Base-by-base conservation (phyloP, 2,888 invertebrate genomes). In the Diarsia rubi region DNA sequence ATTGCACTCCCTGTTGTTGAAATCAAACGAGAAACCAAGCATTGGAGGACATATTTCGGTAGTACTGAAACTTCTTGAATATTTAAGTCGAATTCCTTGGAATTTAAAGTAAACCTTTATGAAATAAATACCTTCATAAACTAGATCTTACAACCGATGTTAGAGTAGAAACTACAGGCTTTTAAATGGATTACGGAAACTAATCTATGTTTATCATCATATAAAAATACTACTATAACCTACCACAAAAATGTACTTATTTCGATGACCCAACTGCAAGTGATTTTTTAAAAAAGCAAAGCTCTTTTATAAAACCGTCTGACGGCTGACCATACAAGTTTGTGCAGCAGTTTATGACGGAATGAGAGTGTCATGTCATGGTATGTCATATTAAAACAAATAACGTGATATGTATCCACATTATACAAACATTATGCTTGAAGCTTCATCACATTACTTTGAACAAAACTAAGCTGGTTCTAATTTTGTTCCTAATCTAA, bases 331-430 rank as follows among this genome's bases (percentile, higher is more conserved):
- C 12, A n/a, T 37, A 37, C 8, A 62, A 42, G 3, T n/a, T 42
- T 42, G 62, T 42, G 42, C 42, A 16, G 71, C 69, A 65, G 31
- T 73, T 62, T 24, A 69, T 70, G 19, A 62, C 31, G 60, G 45
- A 67, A 78, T 69, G 71, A 85, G 69, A 85, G 71, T 78, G 71
- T 74, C 52, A 78, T 88, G 87, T 83, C 81, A 88, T 87, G 88
- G 88, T 76, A 67, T 73, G 66, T 64, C 24, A 65, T 52, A 64
- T 72, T 37, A 66, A 78, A 74, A 75, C 57, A 66, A 70, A 76
- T 87, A 82, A 70, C 60, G 74, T 78, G 85, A 85, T 85, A 83
- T 86, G 80, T 85, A 71, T 75, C 54, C 45, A 84, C 75, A 87
- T 47, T 75, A n/a, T 54, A 77, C 75, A 70, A 71, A 75, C 84